Base-by-base conservation (phyloP, 1,140 invertebrate genomes). In the Zelostemma sp. region DNA sequence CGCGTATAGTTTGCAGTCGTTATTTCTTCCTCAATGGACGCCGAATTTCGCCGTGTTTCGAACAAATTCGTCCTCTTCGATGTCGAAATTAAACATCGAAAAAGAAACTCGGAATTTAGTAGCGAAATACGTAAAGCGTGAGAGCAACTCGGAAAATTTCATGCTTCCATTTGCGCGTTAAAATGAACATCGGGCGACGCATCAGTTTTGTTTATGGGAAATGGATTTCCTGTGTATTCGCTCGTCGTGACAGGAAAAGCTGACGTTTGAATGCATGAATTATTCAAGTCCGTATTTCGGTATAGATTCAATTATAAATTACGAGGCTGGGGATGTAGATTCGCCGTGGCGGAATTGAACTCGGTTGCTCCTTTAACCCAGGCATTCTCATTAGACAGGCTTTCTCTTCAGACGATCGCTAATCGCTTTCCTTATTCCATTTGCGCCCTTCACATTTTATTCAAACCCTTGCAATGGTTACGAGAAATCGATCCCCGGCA, bases 251-350 rank as follows among this genome's bases (percentile, higher is more conserved):
- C 14, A 33, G 25, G 17, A 57, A 40, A 55, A 60, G 50, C 47
- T 40, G 58, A 61, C 53, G 19, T 40, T 58, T 33, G 15, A 68
- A 25, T 18, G 8, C 19, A 62, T 68, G 58, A 53, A 68, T 68
- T 68, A 68, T 68, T 62, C 54, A 62, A 53, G 51, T 46, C 35
- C 57, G 40, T 59, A 63, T 59, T 62, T 63, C 59, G 54, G 41
- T 50, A 40, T 11, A 28, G 14, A 25, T 48, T 59, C 45, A 48
- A 59, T 50, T 49, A 63, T 68, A 68, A 63, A 63, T 58, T 62
- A 28, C n/a, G n/a, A n/a, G n/a, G n/a, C n/a, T n/a, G n/a, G n/a
- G n/a, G n/a, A n/a, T n/a, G n/a, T n/a, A n/a, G n/a, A n/a, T n/a
- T n/a, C n/a, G 64, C 46, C 15, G 17, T 62, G 55, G 57, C 47